These are phyloP conservation scores for Drosophila prostipennis DNA, from an alignment of 2,888 invertebrate species.

Conservation along the genomic window DNA sequence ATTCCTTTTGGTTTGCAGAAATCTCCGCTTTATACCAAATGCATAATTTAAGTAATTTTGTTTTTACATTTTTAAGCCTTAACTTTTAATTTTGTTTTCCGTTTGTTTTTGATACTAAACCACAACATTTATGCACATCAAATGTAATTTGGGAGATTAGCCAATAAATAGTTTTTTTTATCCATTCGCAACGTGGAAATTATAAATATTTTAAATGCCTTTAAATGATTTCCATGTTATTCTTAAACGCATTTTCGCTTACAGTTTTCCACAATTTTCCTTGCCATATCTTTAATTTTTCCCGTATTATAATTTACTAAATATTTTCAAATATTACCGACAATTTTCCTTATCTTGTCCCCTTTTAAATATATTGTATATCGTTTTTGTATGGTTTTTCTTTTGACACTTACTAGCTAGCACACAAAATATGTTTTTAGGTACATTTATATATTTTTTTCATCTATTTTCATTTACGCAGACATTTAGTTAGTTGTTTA, in stretches of 20 bases:
- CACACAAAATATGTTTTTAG: slow-evolving; percentile 83
- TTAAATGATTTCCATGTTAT: slow-evolving; percentile 23
- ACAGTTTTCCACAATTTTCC: slow-evolving; percentile 35
- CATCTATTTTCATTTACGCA: slow-evolving; percentile 73
- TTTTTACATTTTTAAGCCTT: slow-evolving; percentile 35
- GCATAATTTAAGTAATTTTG: slow-evolving; percentile 27
- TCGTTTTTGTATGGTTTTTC: slow-evolving; percentile 49
- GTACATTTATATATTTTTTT: slow-evolving; percentile 80
- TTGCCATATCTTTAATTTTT: slow-evolving; percentile 42
- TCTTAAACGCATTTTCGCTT: slow-evolving; percentile 30
- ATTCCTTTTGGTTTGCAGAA: slow-evolving; percentile 49
- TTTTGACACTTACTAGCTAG: slow-evolving; percentile 82
- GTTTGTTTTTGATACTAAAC: slow-evolving; percentile 55
- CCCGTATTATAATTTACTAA: slow-evolving; percentile 64
- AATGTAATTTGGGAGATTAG: slow-evolving; percentile 64
- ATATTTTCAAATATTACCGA: slow-evolving; percentile 65
- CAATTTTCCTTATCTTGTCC: slow-evolving; percentile 53
- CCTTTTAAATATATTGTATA: slow-evolving; percentile 52
- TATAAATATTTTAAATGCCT: slow-evolving; percentile 47
- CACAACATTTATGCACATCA: slow-evolving; percentile 76
- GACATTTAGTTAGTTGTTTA: slow-evolving; percentile 58
- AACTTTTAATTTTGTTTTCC: slow-evolving; percentile 54
- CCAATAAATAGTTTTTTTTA: slow-evolving; percentile 57
- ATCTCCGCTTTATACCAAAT: slow-evolving; percentile 56
- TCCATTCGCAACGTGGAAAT: slow-evolving; percentile 50